Evolutionary conservation across 2,797 vertebrate species (phyloP), one percentile per base, ranked within the genome.

Genomic region (Megalops cyprinoides): DNA sequence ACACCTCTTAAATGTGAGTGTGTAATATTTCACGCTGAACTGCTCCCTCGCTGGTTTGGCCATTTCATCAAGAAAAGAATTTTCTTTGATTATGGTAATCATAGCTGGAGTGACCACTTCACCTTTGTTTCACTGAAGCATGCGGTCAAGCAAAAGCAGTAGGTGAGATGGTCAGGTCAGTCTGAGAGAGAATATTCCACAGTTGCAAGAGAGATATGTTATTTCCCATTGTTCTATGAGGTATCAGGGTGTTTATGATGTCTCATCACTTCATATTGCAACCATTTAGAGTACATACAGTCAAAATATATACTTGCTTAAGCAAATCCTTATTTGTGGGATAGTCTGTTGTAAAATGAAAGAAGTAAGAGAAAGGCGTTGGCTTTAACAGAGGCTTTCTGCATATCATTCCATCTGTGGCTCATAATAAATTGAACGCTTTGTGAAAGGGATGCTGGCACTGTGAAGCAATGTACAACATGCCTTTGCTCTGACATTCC

Each of bases 401-500:
- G 28, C 44, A 46, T 25, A 44, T 79, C 44, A 39, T 65, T 74
- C 53, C 20, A 62, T 42, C 53, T 73, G 49, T 48, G 39, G 65
- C 75, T 69, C 76, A 48, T 49, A 49, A 79, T 78, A 82, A 74
- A 82, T 56, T 74, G 51, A 20, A 60, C 55, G 23, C 39, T 15
- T 62, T 46, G 39, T 55, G 34, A 65, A 28, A 23, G 42, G 49
- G 49, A n/a, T 51, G 5, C 39, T 76, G 77, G 42, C 62, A 51
- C 73, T 20, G 39, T 23, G 78, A 69, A 23, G 62, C 78, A 56
- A 76, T 48, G 51, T 58, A 58, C 71, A 82, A 53, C 71, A 69
- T 82, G 80, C 55, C 81, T 82, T 82, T 80, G 78, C 58, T 48
- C 58, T 82, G 81, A 80, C 81, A 77, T 82, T 82, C 81, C 78